Evolutionary conservation across 1,140 invertebrate genomes (phyloP), one percentile per base, ranked within the genome.

Genomic region (Drosophila gunungcola): DNA sequence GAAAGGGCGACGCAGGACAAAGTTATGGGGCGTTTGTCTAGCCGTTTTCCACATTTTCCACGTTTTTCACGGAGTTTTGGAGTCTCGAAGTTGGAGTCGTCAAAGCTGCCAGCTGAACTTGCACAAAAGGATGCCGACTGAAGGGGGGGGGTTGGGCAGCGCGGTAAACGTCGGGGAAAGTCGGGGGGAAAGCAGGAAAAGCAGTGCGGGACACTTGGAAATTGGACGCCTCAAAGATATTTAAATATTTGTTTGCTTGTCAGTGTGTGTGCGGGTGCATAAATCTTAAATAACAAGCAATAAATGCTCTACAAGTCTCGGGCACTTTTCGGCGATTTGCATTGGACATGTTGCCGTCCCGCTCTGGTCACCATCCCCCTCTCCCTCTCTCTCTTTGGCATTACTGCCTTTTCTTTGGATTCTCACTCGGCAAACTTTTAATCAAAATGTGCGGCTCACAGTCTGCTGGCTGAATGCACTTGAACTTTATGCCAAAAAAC

Each of bases 231-330:
- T 81, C 78, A 86, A 73, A 85, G 78, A 85, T 85, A 85, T 85
- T 85, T 86, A 85, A 85, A 85, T 85, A 85, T 69, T 70, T 70
- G 67, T 70, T 70, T 70, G 67, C 16, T 41, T 55, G 49, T 55
- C 63, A 46, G 58, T 65, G 25, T 42, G 42, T 60, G 32, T 60
- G 57, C 13, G 38, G 38, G 39, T 69, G 65, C 64, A 70, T 85
- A 85, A 85, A 85, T 85, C 81, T 81, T 85, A 86, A 85, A 86
- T 86, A 85, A 85, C 81, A 86, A 81, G 81, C 82, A 85, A 85
- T 85, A 85, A 86, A 85, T 86, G 81, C 82, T 53, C 58, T 45
- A 64, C 49, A 74, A 64, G 58, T 52, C 42, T 21, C 27, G 49
- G 70, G 39, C 41, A 38, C 69, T 70, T 70, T 70, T 69, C 73